Conservation (phyloP, 2,797 vertebrate genomes). For the Limosa lapponica region DNA sequence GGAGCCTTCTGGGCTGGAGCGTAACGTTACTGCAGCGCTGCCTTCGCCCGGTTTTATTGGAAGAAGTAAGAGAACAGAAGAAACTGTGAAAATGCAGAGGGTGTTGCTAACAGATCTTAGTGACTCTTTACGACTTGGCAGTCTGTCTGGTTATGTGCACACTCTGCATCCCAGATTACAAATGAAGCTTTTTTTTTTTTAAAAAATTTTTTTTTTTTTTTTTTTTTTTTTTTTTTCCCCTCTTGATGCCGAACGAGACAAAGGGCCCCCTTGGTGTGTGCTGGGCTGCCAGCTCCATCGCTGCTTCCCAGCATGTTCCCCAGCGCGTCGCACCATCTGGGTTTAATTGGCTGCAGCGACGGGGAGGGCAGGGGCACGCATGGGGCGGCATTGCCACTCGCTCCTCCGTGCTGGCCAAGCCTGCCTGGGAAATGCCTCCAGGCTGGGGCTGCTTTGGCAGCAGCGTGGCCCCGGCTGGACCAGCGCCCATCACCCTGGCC, state of each 20-base stretch:
- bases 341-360: background rate
- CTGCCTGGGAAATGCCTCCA: background rate
- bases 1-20: background rate
- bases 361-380: background rate
- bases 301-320: background rate
- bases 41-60: accelerated
- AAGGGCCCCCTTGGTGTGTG: background rate
- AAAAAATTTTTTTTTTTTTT: no score
- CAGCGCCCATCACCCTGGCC: background rate
- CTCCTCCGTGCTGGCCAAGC: background rate
- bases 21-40: background rate
- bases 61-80: background rate
- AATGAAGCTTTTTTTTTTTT: background rate
- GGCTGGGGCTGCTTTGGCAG: background rate
- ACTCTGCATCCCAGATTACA: background rate
- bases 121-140: background rate
- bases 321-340: accelerated
- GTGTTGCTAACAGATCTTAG: background rate
- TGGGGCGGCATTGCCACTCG: accelerated
- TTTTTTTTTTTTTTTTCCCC: background rate
- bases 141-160: background rate
- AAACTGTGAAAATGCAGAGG: background rate
- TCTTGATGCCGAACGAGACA: background rate
- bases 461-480: background rate
- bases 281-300: background rate